Conservation (phyloP, 2,888 invertebrate genomes). For the Iselma pallidipennis region DNA sequence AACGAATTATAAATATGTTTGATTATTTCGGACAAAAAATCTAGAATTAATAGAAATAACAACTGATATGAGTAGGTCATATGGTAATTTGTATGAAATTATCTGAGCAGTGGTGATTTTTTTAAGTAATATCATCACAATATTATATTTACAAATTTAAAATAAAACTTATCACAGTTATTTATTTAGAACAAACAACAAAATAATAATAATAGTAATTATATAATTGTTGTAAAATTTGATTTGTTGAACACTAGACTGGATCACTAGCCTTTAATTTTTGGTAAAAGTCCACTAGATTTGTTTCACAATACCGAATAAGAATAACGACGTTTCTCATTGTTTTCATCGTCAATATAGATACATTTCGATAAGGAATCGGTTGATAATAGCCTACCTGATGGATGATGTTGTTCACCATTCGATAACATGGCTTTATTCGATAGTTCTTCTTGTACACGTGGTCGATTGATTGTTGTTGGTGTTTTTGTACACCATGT, state of each 20-base stretch:
- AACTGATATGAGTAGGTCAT: neutral
- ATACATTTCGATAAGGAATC: conserved; percentile 16
- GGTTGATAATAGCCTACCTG: conserved; percentile 39
- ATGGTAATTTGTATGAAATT: neutral
- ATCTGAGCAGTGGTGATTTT: neutral
- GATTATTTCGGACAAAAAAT: too few species aligned
- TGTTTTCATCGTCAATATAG: conserved; percentile 27
- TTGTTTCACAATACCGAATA: conserved; percentile 31
- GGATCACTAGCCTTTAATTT: neutral
- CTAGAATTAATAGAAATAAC: neutral
- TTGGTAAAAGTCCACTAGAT: neutral
- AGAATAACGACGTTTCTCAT: conserved; percentile 32
- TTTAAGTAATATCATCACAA: neutral
- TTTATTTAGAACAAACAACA: too few species aligned
- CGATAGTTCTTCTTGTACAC: too few species aligned
- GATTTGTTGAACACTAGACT: neutral
- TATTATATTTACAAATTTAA: too few species aligned
- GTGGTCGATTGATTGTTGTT: neutral
- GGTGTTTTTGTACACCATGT: conserved; percentile 59
- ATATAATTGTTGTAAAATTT: neutral
- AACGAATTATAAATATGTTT: neutral
- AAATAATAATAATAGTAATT: too few species aligned
- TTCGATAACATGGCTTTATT: neutral
- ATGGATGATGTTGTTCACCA: neutral
- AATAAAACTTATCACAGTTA: neutral